Evolutionary conservation across 1,140 invertebrate genomes (phyloP), one percentile per base, ranked within the genome.

Genomic region (Archivesica marissinica): DNA sequence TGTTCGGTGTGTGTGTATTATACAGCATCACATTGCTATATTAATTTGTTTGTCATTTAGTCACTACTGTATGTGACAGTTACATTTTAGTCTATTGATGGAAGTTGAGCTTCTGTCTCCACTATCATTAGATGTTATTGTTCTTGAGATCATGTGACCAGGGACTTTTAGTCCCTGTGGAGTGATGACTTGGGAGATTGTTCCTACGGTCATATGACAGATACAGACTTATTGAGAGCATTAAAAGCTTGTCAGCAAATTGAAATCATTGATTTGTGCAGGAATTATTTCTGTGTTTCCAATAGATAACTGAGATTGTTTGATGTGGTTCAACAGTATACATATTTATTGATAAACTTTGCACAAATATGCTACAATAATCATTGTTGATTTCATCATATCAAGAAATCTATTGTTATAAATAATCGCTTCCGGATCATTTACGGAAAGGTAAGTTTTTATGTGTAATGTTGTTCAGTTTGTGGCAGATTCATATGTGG

Each of bases 181-280:
- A 47, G 28, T 50, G 41, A 44, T 47, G 13, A 44, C 68, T 30
- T 70, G 39, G 6, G 9, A 44, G 35, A 70, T 20, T 70, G 44
- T 52, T 44, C 68, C 41, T 50, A 44, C 68, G 50, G 68, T 50
- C 41, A 50, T 52, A 25, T 33, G 25, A 72, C 41, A 72, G 68
- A 30, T 41, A 52, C 38, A 72, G 68, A 72, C 68, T 72, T 41
- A 47, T 72, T 72, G 68, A 35, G 41, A 20, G 68, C 33, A 50
- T 41, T 72, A 44, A 44, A 44, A 68, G 64, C 44, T 56, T 72
- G 68, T 59, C 61, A 38, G 70, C 80, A 83, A 61, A 83, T 83
- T 83, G 80, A 83, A 83, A 59, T 75, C 28, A 83, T 83, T 83
- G 80, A 74, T 83, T 61, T 75, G 66, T 59, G 47, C 2, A 28